Base-by-base conservation (phyloP, 2,113 vertebrate species). In the Apodemus speciosus region DNA sequence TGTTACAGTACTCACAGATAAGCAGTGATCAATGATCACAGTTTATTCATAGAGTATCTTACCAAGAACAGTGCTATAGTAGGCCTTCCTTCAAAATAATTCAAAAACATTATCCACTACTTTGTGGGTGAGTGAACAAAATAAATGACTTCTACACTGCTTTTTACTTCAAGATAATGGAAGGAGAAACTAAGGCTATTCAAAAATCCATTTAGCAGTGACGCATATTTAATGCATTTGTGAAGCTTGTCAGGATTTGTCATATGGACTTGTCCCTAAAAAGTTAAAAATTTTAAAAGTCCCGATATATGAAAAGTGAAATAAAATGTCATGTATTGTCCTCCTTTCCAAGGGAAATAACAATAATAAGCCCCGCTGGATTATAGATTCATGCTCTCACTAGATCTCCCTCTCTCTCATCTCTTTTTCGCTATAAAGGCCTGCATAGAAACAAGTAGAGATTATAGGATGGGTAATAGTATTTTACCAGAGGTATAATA, bases 281-380 rank as follows among this genome's bases (percentile, higher is more conserved):
- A 79, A 38, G 71, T 69, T 64, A 53, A 85, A 77, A 77, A 53
- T 20, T 88, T 25, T 72, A 88, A 53, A 85, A 6, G n/a, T 91
- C 66, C 35, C 77, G 80, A 35, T 66, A 77, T 56, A 79, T 58
- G 5, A 92, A 75, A 86, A 77, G 38, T 85, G 53, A 89, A 81
- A 27, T 69, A 93, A 91, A 94, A 87, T 76, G 35, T 85, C 25
- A 56, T 68, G 73, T 72, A 95, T 86, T 83, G 11, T 66, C 49
- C 15, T 81, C 32, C 23, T 84, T 81, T 92, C 62, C 16, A 85
- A 90, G 46, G 25, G 80, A 92, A 92, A 81, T 8, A 88, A 86
- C 10, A n/a, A 79, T 43, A 68, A 40, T 2, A 64, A 18, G 23
- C 51, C 21, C 53, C 9, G 9, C 9, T 69, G 58, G 32, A 49